phyloP scores from a whole-genome alignment of 2,888 invertebrate genomes.

The Erebia ligea region DNA sequence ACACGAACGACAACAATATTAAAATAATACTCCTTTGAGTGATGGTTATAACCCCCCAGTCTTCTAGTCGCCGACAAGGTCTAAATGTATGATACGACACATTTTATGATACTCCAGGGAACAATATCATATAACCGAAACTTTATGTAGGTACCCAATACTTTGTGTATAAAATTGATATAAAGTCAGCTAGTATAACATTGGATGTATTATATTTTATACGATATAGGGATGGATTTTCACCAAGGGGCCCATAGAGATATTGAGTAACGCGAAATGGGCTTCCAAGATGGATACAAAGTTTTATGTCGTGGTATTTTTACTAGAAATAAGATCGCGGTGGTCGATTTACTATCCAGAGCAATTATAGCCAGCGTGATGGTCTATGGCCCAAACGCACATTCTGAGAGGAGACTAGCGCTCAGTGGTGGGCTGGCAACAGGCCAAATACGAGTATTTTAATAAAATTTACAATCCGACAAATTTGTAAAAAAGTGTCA shows the following conservation, averaged over 20 bases:
- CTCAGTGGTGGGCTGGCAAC: too few relatives aligned
- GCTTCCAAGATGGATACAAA: background rate
- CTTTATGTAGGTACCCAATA: conserved; percentile 4
- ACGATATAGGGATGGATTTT: conserved; percentile 7
- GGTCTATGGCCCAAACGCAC: too few relatives aligned
- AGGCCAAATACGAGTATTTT: too few relatives aligned
- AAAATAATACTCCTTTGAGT: too few relatives aligned
- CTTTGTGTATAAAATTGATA: conserved; percentile 13
- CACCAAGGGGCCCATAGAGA: conserved; percentile 8
- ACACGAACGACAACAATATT: too few relatives aligned
- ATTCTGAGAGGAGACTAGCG: too few relatives aligned
- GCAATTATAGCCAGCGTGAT: too few relatives aligned
- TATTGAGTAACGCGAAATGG: conserved; percentile 1
- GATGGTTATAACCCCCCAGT: background rate
- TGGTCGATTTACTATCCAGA: too few relatives aligned
- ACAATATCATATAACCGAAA: conserved; percentile 20
- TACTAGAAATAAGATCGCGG: background rate
- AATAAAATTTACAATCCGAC: too few relatives aligned
- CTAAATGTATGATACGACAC: conserved; percentile 6
- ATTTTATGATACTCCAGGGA: conserved; percentile 21
- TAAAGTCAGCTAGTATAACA: conserved; percentile 3
- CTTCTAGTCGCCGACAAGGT: background rate
- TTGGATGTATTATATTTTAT: background rate
- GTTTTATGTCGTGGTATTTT: background rate
- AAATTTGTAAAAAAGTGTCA: too few relatives aligned